Percentiles rank a stretch among this genome's conserved stretches.
phyloP scores from a whole-genome alignment of 2,888 invertebrate species.

The Saturnia pavonia region DNA sequence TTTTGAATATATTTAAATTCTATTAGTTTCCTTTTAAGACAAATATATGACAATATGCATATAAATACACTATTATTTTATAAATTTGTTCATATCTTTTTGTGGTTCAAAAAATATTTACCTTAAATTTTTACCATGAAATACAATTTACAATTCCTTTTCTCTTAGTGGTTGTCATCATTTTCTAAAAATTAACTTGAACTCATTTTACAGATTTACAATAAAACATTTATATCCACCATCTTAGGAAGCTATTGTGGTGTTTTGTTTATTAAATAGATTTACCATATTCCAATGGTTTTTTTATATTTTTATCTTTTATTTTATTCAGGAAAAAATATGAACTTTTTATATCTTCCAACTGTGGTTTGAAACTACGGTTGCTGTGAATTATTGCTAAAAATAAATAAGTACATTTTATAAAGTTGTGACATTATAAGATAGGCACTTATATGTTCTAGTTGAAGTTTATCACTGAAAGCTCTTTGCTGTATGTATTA shows the following conservation, averaged over 20 bases:
- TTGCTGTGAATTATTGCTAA: constrained; percentile 46
- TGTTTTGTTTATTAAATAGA: background rate
- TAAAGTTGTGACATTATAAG: background rate
- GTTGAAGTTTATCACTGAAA: background rate
- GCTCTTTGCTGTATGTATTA: background rate
- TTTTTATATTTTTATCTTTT: constrained; percentile 23
- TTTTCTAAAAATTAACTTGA: no score
- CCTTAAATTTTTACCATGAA: background rate
- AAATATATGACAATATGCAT: background rate
- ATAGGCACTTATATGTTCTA: background rate
- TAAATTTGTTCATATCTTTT: background rate
- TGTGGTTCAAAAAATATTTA: background rate
- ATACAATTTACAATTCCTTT: background rate
- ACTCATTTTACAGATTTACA: no score
- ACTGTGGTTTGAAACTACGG: constrained; percentile 59
- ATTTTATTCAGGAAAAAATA: constrained; percentile 53
- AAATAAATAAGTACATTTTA: constrained; percentile 29
- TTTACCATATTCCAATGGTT: constrained; percentile 24
- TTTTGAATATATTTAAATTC: background rate
- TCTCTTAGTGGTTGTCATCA: background rate
- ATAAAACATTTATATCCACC: no score
- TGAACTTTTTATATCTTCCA: constrained; percentile 72
- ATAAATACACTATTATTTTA: background rate
- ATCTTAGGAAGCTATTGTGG: background rate
- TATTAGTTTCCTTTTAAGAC: background rate